Base-by-base conservation (phyloP, 2,113 vertebrate genomes). In the Myrmophylax atrothorax region DNA sequence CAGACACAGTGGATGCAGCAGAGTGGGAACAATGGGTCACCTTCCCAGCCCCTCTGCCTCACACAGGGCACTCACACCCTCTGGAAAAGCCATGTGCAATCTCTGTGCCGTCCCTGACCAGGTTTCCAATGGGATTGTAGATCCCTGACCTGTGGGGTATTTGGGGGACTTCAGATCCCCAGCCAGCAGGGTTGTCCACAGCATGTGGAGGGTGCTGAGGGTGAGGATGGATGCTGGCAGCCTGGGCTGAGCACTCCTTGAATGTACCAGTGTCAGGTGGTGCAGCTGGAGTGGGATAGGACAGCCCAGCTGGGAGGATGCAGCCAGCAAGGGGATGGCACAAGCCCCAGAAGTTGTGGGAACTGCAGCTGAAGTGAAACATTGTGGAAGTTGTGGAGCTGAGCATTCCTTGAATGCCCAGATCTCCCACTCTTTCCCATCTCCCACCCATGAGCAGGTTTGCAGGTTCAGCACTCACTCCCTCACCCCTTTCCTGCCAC, bases 21-120 rank as follows among this genome's bases (percentile, higher is more conserved):
- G 13, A 13, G 10, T 1, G 1, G 25, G 26, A 53, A 55, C 1
- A 0, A 15, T 2, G 46, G 37, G 24, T 58, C 84, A 63, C 58
- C n/a, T 66, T 47, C 50, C 7, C 0, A 7, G 50, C 38, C 22
- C 24, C 26, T 12, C 52, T 58, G 20, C 50, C 46, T 28, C 13
- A 7, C 40, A 5, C 2, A 0, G 10, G 10, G 29, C 22, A 2
- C 46, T 11, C 40, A 29, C n/a, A 64, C 44, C 63, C 56, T 31
- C 9, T 19, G 35, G 4, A 11, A 31, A 52, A 64, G 50, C 3
- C 2, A 23, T 1, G 50, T 33, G 64, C 29, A 31, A 22, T 3
- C 10, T 8, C 67, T 26, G 25, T 55, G 67, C 8, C 5, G 1
- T 19, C 52, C 26, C 73, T 49, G 31, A 17, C 8, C 31, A 42